Percentiles rank a stretch among this genome's conserved stretches.
These are phyloP conservation scores for Aporophyla nigra DNA, from an alignment of 2,888 invertebrate genomes.

Conservation along the genomic window DNA sequence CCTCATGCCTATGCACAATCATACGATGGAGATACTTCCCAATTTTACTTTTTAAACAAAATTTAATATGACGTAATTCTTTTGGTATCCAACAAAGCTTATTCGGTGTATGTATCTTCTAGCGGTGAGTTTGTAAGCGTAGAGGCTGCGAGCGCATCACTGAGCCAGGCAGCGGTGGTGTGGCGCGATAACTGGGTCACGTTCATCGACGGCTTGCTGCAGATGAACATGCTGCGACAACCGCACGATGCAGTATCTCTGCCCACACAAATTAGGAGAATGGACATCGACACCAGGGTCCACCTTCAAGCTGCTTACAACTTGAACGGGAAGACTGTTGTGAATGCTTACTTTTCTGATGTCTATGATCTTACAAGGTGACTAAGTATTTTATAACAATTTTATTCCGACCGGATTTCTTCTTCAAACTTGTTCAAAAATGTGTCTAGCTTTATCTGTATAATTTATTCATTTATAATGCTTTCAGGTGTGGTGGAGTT, in stretches of 20 bases:
- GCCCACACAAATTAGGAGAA: conserved; percentile 85
- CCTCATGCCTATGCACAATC: no score
- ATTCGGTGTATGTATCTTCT: neutral
- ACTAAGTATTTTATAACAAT: conserved; percentile 6
- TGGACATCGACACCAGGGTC: conserved; percentile 63
- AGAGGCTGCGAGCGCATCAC: conserved; percentile 48
- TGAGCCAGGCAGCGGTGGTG: conserved; percentile 78
- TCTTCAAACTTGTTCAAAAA: neutral
- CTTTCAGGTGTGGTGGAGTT: conserved; percentile 30
- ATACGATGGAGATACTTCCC: no score
- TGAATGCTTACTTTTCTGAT: conserved; percentile 23
- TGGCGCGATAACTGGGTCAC: conserved; percentile 92
- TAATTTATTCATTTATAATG: neutral
- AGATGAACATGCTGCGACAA: conserved; percentile 92
- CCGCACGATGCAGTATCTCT: conserved; percentile 91
- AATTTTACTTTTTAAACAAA: no score
- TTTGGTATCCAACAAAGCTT: neutral
- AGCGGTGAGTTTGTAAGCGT: conserved; percentile 75
- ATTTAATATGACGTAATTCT: no score
- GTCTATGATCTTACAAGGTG: conserved; percentile 21
- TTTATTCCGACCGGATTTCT: neutral
- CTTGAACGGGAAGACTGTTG: conserved; percentile 34
- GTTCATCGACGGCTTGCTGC: conserved; percentile 95
- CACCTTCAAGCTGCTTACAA: conserved; percentile 50
- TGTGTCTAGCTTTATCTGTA: neutral